phyloP scores from a whole-genome alignment of 37 sponge, comb jelly and placozoan species.

The Haliclona indistincta region DNA sequence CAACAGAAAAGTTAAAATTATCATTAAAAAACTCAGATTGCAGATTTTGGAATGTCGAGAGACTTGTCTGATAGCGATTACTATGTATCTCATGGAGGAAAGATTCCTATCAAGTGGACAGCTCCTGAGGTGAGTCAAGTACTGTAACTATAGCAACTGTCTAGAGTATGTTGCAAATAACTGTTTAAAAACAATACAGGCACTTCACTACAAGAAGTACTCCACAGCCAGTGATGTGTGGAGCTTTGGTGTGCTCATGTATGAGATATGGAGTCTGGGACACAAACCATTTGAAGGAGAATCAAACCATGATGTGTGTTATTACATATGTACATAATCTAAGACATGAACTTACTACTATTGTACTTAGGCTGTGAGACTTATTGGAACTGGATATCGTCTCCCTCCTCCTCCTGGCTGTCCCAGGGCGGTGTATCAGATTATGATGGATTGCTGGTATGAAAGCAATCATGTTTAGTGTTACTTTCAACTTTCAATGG shows the following conservation, averaged over 20 bases:
- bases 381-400: constrained; percentile 17
- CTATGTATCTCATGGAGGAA: constrained; percentile 50
- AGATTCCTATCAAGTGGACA: constrained; percentile 60
- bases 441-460: constrained; percentile 28
- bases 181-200: too few species aligned
- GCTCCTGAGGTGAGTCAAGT: constrained; percentile 41
- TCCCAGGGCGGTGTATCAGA: constrained; percentile 16
- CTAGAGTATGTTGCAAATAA: too few species aligned
- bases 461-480: too few species aligned
- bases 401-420: constrained; percentile 37
- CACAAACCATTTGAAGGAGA: constrained; percentile 27
- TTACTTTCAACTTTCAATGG: too few species aligned
- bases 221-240: constrained; percentile 44
- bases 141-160: background rate
- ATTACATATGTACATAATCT: background rate
- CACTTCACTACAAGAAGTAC: constrained; percentile 32
- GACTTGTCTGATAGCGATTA: constrained; percentile 46
- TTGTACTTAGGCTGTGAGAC: background rate
- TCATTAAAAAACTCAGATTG: constrained; percentile 29
- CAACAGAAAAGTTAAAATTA: too few species aligned
- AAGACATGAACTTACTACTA: background rate
- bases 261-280: constrained; percentile 52
- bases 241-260: constrained; percentile 45
- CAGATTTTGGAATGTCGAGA: constrained; percentile 63
- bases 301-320: background rate